Base-by-base conservation (phyloP, 2,888 invertebrate species). In the Serrognathus titanus region DNA sequence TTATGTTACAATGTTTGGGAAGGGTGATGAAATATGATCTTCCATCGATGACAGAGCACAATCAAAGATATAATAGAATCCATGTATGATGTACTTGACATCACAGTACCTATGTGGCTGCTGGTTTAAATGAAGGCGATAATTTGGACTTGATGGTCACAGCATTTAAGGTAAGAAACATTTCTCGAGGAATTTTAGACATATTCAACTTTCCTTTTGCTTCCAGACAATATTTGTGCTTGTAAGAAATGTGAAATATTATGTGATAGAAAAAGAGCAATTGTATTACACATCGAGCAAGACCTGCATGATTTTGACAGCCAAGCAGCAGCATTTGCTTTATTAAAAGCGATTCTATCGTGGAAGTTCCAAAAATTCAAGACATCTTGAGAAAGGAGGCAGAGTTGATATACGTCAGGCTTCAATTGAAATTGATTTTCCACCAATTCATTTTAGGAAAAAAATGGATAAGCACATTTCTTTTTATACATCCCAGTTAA, bases 281-380 rank as follows among this genome's bases (percentile, higher is more conserved):
- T 77, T 95, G 8, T 97, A 9, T 79, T 91, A 1, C 97, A 96
- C 68, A 90, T 92, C 1, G 96, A 97, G 72, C 90, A 93, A 74
- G 96, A 97, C 72, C 82, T 97, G 35, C 85, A 92, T 70, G 92
- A 92, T 68, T 83, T 86, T 46, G 89, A 90, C 38, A 85, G 88
- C 65, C 94, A 95, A 71, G 85, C 92, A 0, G 92, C 92, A 38
- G 95, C 95, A 0, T 97, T 97, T 72, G 83, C 87, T 0, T 78
- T 97, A 0, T 79, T 97, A 0, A 93, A 91, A 78, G 90, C 94
- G 0, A 89, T 96, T 60, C 79, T 97, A 13, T 83, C 86, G 13
- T 83, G 92, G 0, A 89, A 89, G 73, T 79, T 94, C 79, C 85
- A 0, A 92, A 94, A 73, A 79, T 97, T 47, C 85, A 89, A 55